Evolutionary conservation across 2,113 vertebrate genomes (phyloP).

Genomic region (Calidris pygmaea): DNA sequence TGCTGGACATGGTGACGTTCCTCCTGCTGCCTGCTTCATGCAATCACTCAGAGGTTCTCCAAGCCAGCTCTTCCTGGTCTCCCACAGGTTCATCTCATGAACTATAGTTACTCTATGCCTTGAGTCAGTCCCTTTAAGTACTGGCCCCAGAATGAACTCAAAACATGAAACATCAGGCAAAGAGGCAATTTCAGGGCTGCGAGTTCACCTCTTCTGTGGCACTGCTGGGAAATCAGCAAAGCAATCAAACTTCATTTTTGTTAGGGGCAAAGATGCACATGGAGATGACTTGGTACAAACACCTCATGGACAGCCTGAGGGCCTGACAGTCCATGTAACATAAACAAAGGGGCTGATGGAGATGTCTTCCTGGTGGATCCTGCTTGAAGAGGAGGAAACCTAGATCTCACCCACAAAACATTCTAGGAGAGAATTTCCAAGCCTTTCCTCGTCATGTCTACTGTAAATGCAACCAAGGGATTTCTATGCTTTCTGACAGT

Average conservation of each 20-base stretch:
- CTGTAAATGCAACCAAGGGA: not conserved
- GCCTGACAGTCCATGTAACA: fast-evolving
- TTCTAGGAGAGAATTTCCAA: not conserved
- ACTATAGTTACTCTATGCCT: not conserved
- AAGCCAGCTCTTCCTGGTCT: not conserved
- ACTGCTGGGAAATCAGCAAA: not conserved
- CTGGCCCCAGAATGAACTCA: not conserved
- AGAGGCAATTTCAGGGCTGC: not conserved
- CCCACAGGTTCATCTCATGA: not conserved
- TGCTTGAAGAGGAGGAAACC: not conserved
- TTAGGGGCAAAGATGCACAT: not conserved
- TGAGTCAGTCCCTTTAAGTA: not conserved
- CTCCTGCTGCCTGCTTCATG: not conserved
- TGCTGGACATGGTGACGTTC: not conserved
- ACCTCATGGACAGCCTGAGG: not conserved
- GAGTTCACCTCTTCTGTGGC: not conserved
- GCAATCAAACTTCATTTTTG: not conserved
- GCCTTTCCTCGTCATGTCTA: not conserved
- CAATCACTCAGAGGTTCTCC: not conserved
- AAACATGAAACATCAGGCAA: not conserved
- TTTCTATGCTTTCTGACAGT: not conserved
- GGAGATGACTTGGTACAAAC: not conserved
- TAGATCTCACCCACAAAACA: not conserved
- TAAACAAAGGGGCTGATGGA: not conserved
- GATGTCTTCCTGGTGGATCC: not conserved